phyloP scores from a whole-genome alignment of 2,888 invertebrate species.

The Lasioglossum marginatum region DNA sequence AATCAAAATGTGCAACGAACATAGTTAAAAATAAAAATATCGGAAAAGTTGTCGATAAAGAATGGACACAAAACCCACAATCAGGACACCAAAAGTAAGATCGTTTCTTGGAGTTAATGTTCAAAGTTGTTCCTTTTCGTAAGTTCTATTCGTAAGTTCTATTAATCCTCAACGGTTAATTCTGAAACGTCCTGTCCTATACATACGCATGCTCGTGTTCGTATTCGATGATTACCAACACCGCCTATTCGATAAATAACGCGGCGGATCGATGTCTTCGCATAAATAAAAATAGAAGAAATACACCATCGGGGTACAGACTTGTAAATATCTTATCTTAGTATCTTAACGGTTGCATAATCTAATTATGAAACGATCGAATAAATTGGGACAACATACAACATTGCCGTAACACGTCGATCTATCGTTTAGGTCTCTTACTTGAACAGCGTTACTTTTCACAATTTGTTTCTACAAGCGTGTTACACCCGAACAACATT shows the following conservation, averaged over 20 bases:
- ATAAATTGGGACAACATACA: conserved; percentile 48
- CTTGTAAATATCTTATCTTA: conserved; percentile 44
- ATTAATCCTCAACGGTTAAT: background rate
- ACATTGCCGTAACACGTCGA: conserved; percentile 26
- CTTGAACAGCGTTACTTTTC: background rate
- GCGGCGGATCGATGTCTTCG: background rate
- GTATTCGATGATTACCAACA: background rate
- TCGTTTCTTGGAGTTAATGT: background rate
- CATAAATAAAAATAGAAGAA: conserved; percentile 51
- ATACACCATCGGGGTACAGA: conserved; percentile 50
- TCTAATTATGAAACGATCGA: conserved; percentile 24
- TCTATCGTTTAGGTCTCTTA: background rate
- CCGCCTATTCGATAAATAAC: conserved; percentile 18
- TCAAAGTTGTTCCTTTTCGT: background rate
- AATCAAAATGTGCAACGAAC: background rate
- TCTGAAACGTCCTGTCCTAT: conserved; percentile 24
- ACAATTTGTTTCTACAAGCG: background rate
- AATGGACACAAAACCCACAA: background rate
- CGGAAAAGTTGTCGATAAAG: background rate
- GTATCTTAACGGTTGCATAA: conserved; percentile 36
- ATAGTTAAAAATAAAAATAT: background rate
- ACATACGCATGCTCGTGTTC: background rate
- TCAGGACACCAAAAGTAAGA: background rate
- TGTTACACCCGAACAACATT: background rate
- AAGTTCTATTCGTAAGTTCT: background rate